Evolutionary conservation across 2,888 invertebrate species (phyloP).

Genomic region (Mimas tiliae): DNA sequence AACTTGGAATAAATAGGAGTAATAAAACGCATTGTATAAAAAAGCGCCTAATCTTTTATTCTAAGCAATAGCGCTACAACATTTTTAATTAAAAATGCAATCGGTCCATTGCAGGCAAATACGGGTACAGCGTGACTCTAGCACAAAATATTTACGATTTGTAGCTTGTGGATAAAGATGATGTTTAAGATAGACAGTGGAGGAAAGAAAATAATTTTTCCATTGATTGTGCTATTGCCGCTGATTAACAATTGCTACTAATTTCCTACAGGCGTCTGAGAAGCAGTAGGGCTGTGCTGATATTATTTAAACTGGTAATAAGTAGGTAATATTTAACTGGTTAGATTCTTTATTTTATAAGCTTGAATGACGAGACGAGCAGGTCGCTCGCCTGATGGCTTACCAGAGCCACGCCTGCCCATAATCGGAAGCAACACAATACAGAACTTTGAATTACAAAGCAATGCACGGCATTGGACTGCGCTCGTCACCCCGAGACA

Average conservation of each 20-base stretch:
- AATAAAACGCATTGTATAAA: background rate
- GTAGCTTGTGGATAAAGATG: background rate
- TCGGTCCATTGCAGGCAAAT: background rate
- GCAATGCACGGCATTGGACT: too few species aligned
- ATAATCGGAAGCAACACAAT: too few species aligned
- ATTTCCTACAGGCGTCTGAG: slow-evolving; percentile 30
- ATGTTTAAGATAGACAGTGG: background rate
- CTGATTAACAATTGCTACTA: slow-evolving; percentile 37
- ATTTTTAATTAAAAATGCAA: too few species aligned
- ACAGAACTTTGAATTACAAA: too few species aligned
- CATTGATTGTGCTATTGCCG: slow-evolving; percentile 33
- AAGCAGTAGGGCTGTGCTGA: background rate
- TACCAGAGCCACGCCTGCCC: too few species aligned
- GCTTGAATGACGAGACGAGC: too few species aligned
- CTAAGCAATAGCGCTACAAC: background rate
- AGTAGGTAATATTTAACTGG: background rate
- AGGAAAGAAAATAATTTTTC: slow-evolving; percentile 30
- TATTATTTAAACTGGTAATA: background rate
- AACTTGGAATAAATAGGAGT: background rate
- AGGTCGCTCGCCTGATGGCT: too few species aligned
- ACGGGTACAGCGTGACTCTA: background rate
- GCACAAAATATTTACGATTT: background rate
- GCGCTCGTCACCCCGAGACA: too few species aligned
- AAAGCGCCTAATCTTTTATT: background rate
- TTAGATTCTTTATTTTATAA: too few species aligned